Evolutionary conservation across 2,113 vertebrate species (phyloP).

Genomic region (Otolemur garnettii): DNA sequence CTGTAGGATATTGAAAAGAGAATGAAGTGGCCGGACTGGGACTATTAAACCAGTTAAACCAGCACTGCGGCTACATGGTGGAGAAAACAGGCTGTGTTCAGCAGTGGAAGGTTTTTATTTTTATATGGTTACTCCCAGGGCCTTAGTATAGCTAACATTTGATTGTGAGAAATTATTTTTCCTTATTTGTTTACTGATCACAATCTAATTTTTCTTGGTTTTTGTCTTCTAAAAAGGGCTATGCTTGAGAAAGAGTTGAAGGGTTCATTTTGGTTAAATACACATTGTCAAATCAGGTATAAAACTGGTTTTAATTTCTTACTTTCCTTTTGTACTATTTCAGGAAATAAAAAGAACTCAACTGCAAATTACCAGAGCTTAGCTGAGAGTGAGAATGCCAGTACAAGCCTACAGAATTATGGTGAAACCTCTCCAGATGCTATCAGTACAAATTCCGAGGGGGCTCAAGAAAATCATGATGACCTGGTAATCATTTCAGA

Average conservation of each 20-base stretch:
- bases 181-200: constrained; percentile 11
- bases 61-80: background rate
- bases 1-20: background rate
- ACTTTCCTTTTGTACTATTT: constrained; percentile 74
- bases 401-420: constrained; percentile 87
- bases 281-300: constrained; percentile 45
- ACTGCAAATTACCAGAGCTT: constrained; percentile 88
- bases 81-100: background rate
- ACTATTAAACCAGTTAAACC: fast-evolving
- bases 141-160: background rate
- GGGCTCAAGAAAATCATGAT: constrained; percentile 92
- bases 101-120: background rate
- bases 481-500: constrained; percentile 90
- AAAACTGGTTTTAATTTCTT: constrained; percentile 59
- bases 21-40: background rate
- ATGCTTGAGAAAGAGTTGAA: constrained; percentile 68
- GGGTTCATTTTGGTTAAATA: constrained; percentile 51
- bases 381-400: constrained; percentile 87
- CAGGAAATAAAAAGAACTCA: constrained; percentile 89
- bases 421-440: constrained; percentile 94
- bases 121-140: background rate
- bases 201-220: constrained; percentile 22
- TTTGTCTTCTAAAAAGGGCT: constrained; percentile 34
- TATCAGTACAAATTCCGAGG: constrained; percentile 95
- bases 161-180: background rate